Evolutionary conservation across 2,888 invertebrate genomes (phyloP).

Genomic region (Latheticus oryzae): DNA sequence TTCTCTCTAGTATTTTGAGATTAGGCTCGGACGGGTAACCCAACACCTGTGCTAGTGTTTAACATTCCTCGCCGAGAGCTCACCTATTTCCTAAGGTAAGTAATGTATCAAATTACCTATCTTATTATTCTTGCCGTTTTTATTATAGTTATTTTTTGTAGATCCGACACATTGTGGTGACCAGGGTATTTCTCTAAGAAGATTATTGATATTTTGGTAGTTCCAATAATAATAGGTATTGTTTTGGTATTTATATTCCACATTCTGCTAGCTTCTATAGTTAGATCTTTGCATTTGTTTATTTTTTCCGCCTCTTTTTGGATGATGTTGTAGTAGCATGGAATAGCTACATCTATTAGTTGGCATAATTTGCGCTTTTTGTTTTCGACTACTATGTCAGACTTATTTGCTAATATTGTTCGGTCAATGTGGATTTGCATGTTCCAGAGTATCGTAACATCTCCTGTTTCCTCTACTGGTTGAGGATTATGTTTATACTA

Average conservation of each 20-base stretch:
- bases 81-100: background rate
- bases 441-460: constrained; percentile 8
- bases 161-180: too few relatives aligned
- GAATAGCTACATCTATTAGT: constrained; percentile 3
- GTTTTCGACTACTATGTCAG: constrained; percentile 1
- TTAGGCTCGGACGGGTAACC: constrained; percentile 1
- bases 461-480: background rate
- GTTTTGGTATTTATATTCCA: constrained; percentile 2
- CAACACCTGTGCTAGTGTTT: background rate
- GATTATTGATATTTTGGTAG: constrained; percentile 1
- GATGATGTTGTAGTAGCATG: too few relatives aligned
- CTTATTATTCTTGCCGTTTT: background rate
- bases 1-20: constrained; percentile 3
- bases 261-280: constrained; percentile 2
- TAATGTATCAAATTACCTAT: background rate
- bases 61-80: constrained; percentile 2
- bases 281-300: too few relatives aligned
- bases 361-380: constrained; percentile 1
- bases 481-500: background rate
- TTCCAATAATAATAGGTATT: constrained; percentile 2
- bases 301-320: too few relatives aligned
- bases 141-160: too few relatives aligned
- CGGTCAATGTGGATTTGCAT: constrained; percentile 3
- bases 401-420: constrained; percentile 2
- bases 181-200: constrained; percentile 4